Evolutionary conservation across 2,888 invertebrate genomes (phyloP).

Genomic region (Seira musarum): DNA sequence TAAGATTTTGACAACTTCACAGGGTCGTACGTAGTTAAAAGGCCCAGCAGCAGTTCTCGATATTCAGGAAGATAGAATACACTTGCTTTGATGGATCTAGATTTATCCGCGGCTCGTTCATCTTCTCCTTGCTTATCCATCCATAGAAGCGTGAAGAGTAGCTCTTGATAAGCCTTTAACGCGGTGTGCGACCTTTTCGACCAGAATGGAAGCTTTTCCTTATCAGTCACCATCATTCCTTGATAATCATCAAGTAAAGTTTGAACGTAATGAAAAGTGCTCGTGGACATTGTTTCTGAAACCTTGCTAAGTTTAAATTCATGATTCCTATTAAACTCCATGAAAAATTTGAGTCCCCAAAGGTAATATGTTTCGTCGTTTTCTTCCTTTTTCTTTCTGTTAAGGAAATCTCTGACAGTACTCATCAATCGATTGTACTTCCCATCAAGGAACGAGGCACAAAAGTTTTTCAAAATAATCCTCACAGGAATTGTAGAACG

Average conservation of each 20-base stretch:
- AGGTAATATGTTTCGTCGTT: conserved; percentile 95
- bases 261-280: conserved; percentile 95
- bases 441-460: conserved; percentile 91
- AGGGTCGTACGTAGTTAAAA: conserved; percentile 88
- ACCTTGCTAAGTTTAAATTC: conserved; percentile 90
- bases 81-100: conserved; percentile 90
- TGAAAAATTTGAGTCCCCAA: conserved; percentile 95
- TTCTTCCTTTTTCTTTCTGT: conserved; percentile 78
- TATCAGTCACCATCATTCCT: conserved; percentile 89
- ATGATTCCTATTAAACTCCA: conserved; percentile 95
- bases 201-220: conserved; percentile 88
- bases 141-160: conserved; percentile 84
- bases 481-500: conserved; percentile 91
- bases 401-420: conserved; percentile 80
- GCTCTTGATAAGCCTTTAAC: conserved; percentile 84
- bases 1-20: conserved; percentile 89
- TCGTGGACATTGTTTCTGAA: conserved; percentile 95
- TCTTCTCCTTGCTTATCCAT: conserved; percentile 88
- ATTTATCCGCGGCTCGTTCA: conserved; percentile 81
- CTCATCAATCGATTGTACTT: conserved; percentile 95
- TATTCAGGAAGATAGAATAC: conserved; percentile 96
- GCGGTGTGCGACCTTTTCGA: conserved; percentile 89
- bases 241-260: conserved; percentile 89
- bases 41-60: conserved; percentile 87
- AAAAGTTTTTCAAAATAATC: conserved; percentile 93